phyloP scores from a whole-genome alignment of 2,113 vertebrate species.

The Pseudonaja textilis region DNA sequence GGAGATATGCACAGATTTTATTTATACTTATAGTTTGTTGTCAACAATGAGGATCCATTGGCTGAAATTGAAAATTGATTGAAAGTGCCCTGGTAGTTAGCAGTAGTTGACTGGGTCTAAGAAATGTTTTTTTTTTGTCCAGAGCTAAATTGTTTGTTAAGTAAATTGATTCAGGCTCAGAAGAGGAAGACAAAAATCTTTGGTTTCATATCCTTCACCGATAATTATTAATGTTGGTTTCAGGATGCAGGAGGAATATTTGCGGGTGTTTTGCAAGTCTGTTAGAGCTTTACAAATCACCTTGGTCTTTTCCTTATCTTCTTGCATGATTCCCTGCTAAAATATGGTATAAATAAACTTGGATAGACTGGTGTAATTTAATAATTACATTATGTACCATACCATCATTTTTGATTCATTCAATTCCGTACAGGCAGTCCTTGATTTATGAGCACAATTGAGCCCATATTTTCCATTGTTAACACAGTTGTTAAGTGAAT shows the following conservation, averaged over 20 bases:
- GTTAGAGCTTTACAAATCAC: not conserved
- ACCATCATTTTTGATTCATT: too few species aligned
- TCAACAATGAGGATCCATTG: not conserved
- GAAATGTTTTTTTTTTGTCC: not conserved
- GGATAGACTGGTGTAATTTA: not conserved
- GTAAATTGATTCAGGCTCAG: not conserved
- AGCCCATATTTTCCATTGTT: too few species aligned
- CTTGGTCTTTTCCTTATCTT: not conserved
- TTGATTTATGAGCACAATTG: too few species aligned
- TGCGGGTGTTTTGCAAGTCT: not conserved
- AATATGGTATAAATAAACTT: not conserved
- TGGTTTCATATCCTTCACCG: not conserved
- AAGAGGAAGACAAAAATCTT: not conserved
- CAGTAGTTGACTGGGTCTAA: not conserved
- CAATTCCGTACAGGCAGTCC: too few species aligned
- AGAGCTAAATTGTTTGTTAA: not conserved
- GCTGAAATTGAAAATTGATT: not conserved
- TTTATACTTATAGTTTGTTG: not conserved
- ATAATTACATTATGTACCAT: too few species aligned
- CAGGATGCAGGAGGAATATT: not conserved
- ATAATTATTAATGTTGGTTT: not conserved
- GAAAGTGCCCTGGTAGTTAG: not conserved
- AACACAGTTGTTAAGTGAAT: too few species aligned
- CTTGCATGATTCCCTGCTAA: not conserved
- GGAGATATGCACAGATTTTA: not conserved